These are phyloP conservation scores for Podarcis siculus DNA, from an alignment of 2,797 vertebrate species.

Conservation along the genomic window DNA sequence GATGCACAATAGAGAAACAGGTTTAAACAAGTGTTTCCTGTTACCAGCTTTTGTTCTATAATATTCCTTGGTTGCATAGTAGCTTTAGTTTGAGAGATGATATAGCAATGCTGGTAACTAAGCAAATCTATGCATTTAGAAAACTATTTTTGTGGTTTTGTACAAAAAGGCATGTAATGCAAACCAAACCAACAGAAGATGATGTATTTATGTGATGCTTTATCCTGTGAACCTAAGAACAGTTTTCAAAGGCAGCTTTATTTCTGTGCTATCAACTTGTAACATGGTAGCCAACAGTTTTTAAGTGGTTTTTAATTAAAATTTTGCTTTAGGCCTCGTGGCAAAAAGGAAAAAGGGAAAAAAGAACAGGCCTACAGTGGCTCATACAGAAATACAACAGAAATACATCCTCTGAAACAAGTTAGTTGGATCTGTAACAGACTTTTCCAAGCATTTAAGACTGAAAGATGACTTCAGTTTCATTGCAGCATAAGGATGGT, in stretches of 20 bases:
- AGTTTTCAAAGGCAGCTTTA: constrained; percentile 44
- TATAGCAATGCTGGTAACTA: constrained; percentile 23
- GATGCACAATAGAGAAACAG: not conserved
- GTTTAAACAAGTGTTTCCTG: not conserved
- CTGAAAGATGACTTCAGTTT: too few species aligned
- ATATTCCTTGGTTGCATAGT: not conserved
- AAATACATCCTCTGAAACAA: too few species aligned
- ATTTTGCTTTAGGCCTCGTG: not conserved
- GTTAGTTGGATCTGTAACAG: too few species aligned
- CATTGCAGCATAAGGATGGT: too few species aligned
- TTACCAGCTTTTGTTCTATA: not conserved
- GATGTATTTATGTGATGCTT: constrained; percentile 5
- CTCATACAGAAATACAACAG: too few species aligned
- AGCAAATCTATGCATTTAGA: constrained; percentile 64
- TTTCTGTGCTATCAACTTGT: constrained; percentile 49
- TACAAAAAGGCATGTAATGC: constrained; percentile 27
- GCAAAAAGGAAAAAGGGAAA: too few species aligned
- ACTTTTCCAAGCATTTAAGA: too few species aligned
- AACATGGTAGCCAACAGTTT: not conserved
- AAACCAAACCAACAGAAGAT: constrained; percentile 29
- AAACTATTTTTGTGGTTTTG: constrained; percentile 71
- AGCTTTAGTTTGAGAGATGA: not conserved
- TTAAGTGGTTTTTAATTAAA: not conserved
- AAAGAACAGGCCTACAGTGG: too few species aligned
- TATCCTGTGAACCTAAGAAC: constrained; percentile 41